Conservation (phyloP, 2,797 vertebrate genomes). For the Megaceryle alcyon region DNA sequence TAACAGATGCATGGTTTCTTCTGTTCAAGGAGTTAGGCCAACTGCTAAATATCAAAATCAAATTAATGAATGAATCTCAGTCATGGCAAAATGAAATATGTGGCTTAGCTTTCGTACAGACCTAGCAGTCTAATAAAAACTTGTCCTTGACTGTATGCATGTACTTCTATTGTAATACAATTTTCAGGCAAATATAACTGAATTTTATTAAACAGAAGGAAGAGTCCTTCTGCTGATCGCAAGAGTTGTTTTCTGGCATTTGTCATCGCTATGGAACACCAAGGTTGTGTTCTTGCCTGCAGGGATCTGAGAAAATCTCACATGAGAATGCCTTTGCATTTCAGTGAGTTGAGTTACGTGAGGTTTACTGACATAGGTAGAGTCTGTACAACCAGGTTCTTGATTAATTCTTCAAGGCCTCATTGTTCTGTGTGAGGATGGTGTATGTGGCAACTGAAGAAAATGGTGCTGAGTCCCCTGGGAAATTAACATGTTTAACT, state of each 20-base stretch:
- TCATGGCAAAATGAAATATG: not conserved
- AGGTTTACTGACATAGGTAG: not conserved
- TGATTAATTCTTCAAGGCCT: not conserved
- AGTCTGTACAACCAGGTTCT: not conserved
- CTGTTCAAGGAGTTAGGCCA: not conserved
- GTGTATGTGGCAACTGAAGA: slow-evolving; percentile 4
- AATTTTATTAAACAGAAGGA: not conserved
- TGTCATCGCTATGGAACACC: not conserved
- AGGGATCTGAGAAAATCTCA: not conserved
- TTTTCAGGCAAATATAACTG: not conserved
- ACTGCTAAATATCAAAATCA: not conserved
- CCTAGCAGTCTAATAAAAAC: not conserved
- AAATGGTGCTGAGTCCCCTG: slow-evolving; percentile 46
- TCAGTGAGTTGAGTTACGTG: not conserved
- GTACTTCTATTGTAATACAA: not conserved
- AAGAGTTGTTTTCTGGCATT: not conserved
- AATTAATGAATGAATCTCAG: not conserved
- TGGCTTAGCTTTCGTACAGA: not conserved
- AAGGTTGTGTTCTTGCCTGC: not conserved
- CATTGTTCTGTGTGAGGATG: not conserved
- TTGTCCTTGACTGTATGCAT: not conserved
- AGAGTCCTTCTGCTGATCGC: not conserved
- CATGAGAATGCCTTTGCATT: not conserved
- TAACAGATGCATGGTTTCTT: not conserved
- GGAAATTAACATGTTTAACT: slow-evolving; percentile 64